A percentile compares a stretch with the other conserved stretches of the same genome.
Evolutionary conservation across 2,113 vertebrate species (phyloP).

Genomic region (Phyllopteryx taeniolatus): DNA sequence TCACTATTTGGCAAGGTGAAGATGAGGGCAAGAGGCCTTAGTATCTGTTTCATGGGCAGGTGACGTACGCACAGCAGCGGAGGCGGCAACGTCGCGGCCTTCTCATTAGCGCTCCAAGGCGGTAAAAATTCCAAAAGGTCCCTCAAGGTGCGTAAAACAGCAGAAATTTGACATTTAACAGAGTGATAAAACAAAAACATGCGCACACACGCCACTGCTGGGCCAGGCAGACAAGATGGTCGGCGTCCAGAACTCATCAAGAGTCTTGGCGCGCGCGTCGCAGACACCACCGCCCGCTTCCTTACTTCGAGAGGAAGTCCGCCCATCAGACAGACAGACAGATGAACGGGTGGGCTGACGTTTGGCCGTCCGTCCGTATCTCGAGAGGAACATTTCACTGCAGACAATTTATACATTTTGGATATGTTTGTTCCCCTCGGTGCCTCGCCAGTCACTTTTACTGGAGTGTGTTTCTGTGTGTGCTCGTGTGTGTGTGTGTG

Average conservation of each 20-base stretch:
- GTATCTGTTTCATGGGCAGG: background rate
- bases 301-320: background rate
- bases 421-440: background rate
- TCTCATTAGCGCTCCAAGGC: background rate
- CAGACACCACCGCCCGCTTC: background rate
- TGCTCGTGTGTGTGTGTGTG: no score
- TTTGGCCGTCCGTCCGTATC: background rate
- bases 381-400: background rate
- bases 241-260: background rate
- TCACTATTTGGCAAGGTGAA: background rate
- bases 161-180: background rate
- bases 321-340: background rate
- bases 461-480: background rate
- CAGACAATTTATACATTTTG: slow-evolving; percentile 5
- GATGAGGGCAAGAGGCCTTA: background rate
- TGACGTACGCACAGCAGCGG: background rate
- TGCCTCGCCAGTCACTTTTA: background rate
- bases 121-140: background rate
- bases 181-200: background rate
- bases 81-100: background rate
- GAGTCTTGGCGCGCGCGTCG: background rate
- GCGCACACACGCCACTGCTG: background rate
- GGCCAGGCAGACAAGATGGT: background rate
- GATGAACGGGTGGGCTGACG: background rate
- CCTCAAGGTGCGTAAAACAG: background rate